These are phyloP conservation scores for Buceros bicornis DNA, from an alignment of 2,797 vertebrate genomes.

Conservation along the genomic window DNA sequence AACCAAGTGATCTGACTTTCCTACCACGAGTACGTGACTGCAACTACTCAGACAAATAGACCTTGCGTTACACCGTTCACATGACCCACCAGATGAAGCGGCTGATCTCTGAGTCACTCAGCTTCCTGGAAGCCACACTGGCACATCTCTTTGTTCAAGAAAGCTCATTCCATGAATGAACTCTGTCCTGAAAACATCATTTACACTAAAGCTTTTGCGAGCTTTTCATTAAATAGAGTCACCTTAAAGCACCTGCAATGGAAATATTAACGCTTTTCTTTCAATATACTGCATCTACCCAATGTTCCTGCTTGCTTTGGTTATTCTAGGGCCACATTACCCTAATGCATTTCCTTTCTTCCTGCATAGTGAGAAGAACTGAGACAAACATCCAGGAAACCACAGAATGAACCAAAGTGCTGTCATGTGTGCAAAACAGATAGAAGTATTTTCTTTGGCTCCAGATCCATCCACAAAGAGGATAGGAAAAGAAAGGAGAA, in stretches of 20 bases:
- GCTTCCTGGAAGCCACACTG: conserved; percentile 24
- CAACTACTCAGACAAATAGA: neutral
- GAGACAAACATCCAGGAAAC: neutral
- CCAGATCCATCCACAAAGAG: neutral
- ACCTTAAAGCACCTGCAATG: neutral
- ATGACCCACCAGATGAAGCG: conserved; percentile 33
- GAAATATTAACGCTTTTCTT: neutral
- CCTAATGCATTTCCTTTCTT: neutral
- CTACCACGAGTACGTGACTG: neutral
- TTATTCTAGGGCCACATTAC: neutral
- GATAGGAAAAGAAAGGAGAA: neutral
- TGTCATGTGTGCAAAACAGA: neutral
- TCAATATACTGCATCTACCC: neutral
- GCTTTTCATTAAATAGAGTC: neutral
- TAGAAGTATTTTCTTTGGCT: neutral
- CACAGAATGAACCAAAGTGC: neutral
- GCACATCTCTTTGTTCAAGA: neutral
- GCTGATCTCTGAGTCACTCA: conserved; percentile 54
- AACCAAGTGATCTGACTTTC: neutral
- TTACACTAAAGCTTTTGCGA: neutral
- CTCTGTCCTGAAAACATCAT: neutral
- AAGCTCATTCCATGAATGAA: neutral
- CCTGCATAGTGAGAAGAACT: neutral
- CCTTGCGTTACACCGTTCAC: neutral
- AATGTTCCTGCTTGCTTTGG: neutral